Evolutionary conservation across 2,113 vertebrate species (phyloP).

Genomic region (Ceuthmochares aereus): DNA sequence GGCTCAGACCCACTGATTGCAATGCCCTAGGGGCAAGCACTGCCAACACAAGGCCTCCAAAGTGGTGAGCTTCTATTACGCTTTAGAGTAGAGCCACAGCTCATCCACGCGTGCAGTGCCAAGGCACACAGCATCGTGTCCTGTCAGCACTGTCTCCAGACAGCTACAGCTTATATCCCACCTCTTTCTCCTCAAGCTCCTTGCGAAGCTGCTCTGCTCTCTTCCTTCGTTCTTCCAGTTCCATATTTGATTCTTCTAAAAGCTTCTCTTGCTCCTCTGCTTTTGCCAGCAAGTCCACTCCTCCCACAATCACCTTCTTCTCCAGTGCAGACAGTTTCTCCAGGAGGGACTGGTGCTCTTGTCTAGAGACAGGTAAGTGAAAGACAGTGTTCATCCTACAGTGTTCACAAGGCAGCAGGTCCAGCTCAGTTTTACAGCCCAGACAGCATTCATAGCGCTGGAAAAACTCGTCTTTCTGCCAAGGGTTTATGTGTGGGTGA

Average conservation of each 20-base stretch:
- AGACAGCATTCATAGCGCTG: not conserved
- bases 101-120: rapidly evolving
- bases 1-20: not conserved
- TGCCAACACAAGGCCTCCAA: rapidly evolving
- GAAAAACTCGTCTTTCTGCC: constrained; percentile 17
- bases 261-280: constrained; percentile 98
- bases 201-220: constrained; percentile 94
- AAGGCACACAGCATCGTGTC: not conserved
- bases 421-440: not conserved
- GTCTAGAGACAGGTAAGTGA: constrained; percentile 75
- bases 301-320: constrained; percentile 98
- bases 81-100: not conserved
- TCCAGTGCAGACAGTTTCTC: constrained; percentile 94
- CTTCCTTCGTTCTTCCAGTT: constrained; percentile 91
- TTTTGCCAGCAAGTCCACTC: constrained; percentile 96
- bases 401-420: not conserved
- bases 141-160: not conserved
- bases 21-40: not conserved
- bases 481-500: not conserved
- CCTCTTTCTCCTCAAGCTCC: constrained; percentile 98
- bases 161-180: not conserved
- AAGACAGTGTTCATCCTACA: not conserved
- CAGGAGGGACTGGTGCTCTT: constrained; percentile 92
- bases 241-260: constrained; percentile 96
- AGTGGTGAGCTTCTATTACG: not conserved